Percentiles rank a stretch among this genome's conserved stretches.
Evolutionary conservation across 2,888 invertebrate genomes (phyloP).

Genomic region (Epinotia ramella): DNA sequence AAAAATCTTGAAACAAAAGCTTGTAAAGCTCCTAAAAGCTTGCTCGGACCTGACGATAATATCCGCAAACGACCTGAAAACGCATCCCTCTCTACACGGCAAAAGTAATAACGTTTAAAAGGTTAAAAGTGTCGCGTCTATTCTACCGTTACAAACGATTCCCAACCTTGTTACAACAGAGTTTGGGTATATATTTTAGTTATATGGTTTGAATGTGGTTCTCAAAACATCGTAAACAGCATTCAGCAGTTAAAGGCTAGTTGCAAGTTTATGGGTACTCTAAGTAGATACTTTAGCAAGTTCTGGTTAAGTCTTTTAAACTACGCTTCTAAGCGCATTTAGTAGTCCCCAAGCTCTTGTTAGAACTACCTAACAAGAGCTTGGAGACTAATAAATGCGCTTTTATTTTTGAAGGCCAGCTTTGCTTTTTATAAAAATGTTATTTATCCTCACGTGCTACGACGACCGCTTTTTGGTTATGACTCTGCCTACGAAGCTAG

Average conservation of each 20-base stretch:
- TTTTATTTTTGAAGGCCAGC: too few relatives aligned
- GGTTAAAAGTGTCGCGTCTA: conserved; percentile 19
- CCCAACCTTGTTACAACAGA: not conserved
- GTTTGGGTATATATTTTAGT: conserved; percentile 1
- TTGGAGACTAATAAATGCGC: too few relatives aligned
- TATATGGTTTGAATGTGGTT: not conserved
- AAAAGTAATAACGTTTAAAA: conserved; percentile 14
- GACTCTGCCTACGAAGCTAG: too few relatives aligned
- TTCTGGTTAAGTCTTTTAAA: conserved; percentile 1
- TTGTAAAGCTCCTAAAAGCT: conserved; percentile 21
- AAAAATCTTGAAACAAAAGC: not conserved
- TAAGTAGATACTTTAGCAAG: conserved; percentile 24
- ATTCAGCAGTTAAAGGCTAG: conserved; percentile 37
- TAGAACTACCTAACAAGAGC: too few relatives aligned
- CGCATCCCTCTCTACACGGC: conserved; percentile 26
- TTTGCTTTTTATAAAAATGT: too few relatives aligned
- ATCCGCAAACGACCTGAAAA: conserved; percentile 18
- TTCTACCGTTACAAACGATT: not conserved
- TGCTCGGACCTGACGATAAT: not conserved
- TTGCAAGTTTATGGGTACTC: conserved; percentile 10
- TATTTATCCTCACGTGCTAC: too few relatives aligned
- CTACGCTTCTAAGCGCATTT: not conserved
- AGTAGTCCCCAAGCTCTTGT: too few relatives aligned
- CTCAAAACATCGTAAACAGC: conserved; percentile 40
- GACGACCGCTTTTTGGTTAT: too few relatives aligned